Base-by-base conservation (phyloP, 2,888 invertebrate species). In the Dasypolia templi region DNA sequence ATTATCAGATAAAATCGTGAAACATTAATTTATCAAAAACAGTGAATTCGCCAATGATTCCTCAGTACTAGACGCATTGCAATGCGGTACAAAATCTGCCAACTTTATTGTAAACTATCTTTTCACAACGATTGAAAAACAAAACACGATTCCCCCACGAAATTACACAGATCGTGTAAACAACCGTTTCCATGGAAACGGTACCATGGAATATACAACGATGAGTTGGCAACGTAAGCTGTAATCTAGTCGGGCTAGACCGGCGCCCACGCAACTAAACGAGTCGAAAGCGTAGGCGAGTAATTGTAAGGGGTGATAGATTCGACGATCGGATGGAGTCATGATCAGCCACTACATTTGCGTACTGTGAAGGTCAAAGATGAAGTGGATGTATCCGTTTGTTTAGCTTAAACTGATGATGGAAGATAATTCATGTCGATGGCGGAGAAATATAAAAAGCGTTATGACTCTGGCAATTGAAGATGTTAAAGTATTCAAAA, bases 301-400 rank as follows among this genome's bases (percentile, higher is more conserved):
- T 84, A 81, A 84, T 84, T 84, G 84, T 66, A 84, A 82, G 81
- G 84, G 81, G 81, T 84, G 84, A 84, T 76, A 82, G 72, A 82
- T 82, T 62, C 71, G 26, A 51, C 71, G 26, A 51, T 65, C 62
- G 14, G 65, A 80, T 75, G 84, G 75, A 82, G 68, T 84, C 56
- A 81, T 77, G 71, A 84, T 84, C 77, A 74, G 65, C 39, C n/a
- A 84, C 51, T 66, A 69, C 55, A 76, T 69, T 84, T 59, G 55
- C 58, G 35, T 68, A 58, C 39, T 32, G 44, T 12, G 65, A 76
- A 82, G 84, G 81, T 62, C 68, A 61, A 46, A 49, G 49, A 32
- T 69, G 32, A 83, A 83, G 44, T 73, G 68, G 51, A 35, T n/a
- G 32, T 49, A 32, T 72, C 67, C 64, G 65, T 61, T 72, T 61